Percentiles rank a stretch among this genome's conserved stretches.
phyloP scores from a whole-genome alignment of 1,140 invertebrate genomes.

The Pogonus chalceus region DNA sequence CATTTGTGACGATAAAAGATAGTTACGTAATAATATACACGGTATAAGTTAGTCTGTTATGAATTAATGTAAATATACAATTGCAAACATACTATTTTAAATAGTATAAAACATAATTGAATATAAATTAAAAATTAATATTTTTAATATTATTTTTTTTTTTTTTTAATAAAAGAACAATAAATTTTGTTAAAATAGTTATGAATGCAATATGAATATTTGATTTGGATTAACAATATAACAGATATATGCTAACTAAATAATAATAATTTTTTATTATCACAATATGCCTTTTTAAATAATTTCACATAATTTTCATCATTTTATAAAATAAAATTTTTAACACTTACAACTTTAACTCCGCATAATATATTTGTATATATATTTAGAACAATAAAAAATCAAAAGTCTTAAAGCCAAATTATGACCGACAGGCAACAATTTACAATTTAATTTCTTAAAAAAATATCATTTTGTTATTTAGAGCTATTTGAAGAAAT shows the following conservation, averaged over 20 bases:
- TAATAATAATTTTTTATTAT: slow-evolving; percentile 3
- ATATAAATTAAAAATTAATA: too few species aligned
- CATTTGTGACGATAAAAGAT: too few species aligned
- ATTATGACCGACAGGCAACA: slow-evolving; percentile 4
- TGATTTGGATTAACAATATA: too few species aligned
- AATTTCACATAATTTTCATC: neutral
- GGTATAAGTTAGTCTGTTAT: too few species aligned
- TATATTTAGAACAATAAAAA: slow-evolving; percentile 6
- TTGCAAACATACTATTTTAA: too few species aligned
- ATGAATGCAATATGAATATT: too few species aligned
- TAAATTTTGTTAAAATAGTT: too few species aligned
- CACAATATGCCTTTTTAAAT: slow-evolving; percentile 7
- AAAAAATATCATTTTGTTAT: neutral
- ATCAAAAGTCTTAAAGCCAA: slow-evolving; percentile 1
- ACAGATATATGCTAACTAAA: neutral
- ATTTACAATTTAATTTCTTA: neutral
- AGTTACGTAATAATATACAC: too few species aligned
- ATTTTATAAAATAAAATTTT: slow-evolving; percentile 5
- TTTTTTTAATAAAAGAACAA: too few species aligned
- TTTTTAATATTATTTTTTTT: too few species aligned
- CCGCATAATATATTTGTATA: slow-evolving; percentile 1
- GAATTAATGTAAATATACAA: too few species aligned
- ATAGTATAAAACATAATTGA: too few species aligned
- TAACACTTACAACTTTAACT: slow-evolving; percentile 5
- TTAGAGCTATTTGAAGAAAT: neutral